Base-by-base conservation (phyloP, 2,113 vertebrate species). In the Lycocorax pyrrhopterus region DNA sequence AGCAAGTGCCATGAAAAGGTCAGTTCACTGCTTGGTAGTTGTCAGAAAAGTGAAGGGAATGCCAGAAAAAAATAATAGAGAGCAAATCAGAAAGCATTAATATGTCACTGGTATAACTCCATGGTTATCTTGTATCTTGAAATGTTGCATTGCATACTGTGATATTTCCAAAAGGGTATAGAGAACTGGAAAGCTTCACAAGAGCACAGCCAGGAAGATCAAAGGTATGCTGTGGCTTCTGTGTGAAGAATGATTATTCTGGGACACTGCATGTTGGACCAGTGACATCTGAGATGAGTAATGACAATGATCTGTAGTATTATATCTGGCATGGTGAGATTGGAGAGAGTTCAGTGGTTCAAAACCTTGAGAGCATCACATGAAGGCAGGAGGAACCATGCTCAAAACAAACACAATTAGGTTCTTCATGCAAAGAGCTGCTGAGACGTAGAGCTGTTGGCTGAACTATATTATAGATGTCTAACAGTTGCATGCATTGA, bases 201-300 rank as follows among this genome's bases (percentile, higher is more conserved):
- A 63, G 14, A 51, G 7, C 12, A 7, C 39, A 60, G 7, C 11
- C 37, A 49, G 27, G 16, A 51, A 0, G 1, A 60, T 20, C 1
- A 11, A 68, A 93, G 30, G 8, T 32, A 23, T 3, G 2, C 18
- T 76, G 16, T 37, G n/a, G 7, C 9, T 68, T 85, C 25, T 60
- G 5, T 66, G 35, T 78, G 53, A 63, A 55, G 35, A 71, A 72
- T 33, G 23, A 53, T 7, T 26, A 26, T 33, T 6, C 56, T 44
- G 26, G 56, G 46, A 67, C 49, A 49, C 37, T 47, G 22, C 13
- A 14, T 35, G 19, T 41, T 76, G 75, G 43, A 68, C 19, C 33
- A 55, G 13, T 47, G 35, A 20, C 32, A 78, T 17, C 12, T 17
- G 6, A 88, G 41, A 89, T 39, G 27, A 51, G 19, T 37, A 71